Conservation (phyloP, 2,888 invertebrate genomes). For the Lordiphosa fenestrarum region DNA sequence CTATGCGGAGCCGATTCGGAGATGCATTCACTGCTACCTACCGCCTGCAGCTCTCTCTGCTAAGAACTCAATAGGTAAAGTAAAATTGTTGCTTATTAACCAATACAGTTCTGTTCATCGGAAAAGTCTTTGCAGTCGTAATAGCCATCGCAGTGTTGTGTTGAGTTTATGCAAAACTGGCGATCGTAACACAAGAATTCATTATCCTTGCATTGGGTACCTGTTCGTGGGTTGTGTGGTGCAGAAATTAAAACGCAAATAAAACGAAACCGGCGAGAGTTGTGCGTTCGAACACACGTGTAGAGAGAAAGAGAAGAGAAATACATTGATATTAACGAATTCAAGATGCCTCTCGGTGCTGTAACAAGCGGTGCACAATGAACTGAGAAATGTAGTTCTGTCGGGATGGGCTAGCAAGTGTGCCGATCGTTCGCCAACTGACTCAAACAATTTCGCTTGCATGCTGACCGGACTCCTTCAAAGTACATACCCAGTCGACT, state of each 20-base stretch:
- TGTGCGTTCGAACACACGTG: background rate
- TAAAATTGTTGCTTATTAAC: slow-evolving; percentile 73
- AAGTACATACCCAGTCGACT: no score
- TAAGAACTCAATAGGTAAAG: background rate
- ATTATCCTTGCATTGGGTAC: slow-evolving; percentile 82
- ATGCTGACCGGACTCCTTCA: no score
- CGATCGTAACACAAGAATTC: slow-evolving; percentile 88
- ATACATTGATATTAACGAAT: background rate
- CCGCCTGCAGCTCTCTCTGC: background rate
- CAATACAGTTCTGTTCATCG: slow-evolving; percentile 92
- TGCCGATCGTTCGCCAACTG: no score
- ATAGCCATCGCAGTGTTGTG: slow-evolving; percentile 92
- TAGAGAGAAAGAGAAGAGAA: slow-evolving; percentile 13
- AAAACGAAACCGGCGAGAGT: no score
- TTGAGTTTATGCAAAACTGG: slow-evolving; percentile 88
- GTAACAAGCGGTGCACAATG: slow-evolving; percentile 1
- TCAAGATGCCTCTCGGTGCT: slow-evolving; percentile 5
- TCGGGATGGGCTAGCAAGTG: no score
- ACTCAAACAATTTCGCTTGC: no score
- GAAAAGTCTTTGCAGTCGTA: slow-evolving; percentile 95
- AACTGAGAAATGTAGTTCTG: background rate
- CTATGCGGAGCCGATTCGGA: no score
- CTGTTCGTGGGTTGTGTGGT: slow-evolving; percentile 42
- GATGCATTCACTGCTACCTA: no score
- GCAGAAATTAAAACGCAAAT: background rate